Evolutionary conservation across 1,140 invertebrate species (phyloP).

Genomic region (Trichomalopsis sarcophagae): DNA sequence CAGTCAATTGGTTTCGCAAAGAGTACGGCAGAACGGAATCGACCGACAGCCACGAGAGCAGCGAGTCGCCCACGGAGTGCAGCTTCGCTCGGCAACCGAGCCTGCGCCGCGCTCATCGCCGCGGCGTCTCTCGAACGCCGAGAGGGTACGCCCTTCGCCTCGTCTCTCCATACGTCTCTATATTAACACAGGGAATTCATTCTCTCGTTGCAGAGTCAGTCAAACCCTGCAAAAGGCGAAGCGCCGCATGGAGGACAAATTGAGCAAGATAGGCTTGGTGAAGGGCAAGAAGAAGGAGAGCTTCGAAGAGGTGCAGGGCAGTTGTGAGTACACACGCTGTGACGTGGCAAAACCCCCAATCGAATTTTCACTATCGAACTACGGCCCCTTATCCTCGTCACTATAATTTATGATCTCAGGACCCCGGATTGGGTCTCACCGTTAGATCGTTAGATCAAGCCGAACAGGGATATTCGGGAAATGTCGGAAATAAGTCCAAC

Average conservation of each 20-base stretch:
- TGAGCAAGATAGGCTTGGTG: slow-evolving; percentile 84
- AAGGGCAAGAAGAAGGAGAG: slow-evolving; percentile 90
- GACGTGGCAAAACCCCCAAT: too few relatives aligned
- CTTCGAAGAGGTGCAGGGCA: slow-evolving; percentile 87
- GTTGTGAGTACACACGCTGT: too few relatives aligned
- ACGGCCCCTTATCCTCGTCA: too few relatives aligned
- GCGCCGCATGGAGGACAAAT: slow-evolving; percentile 88
- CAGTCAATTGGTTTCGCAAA: slow-evolving; percentile 81
- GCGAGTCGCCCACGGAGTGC: slow-evolving; percentile 78
- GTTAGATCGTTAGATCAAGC: too few relatives aligned
- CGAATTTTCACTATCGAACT: too few relatives aligned
- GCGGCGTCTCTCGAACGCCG: slow-evolving; percentile 60
- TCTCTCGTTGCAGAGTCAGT: slow-evolving; percentile 71
- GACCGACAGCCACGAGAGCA: slow-evolving; percentile 76
- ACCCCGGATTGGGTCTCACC: too few relatives aligned
- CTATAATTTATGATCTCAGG: too few relatives aligned
- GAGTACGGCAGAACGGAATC: slow-evolving; percentile 76
- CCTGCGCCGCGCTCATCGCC: slow-evolving; percentile 65
- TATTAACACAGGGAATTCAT: too few relatives aligned
- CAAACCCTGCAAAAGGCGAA: slow-evolving; percentile 86
- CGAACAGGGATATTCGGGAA: too few relatives aligned
- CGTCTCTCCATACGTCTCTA: too few relatives aligned
- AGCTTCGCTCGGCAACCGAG: slow-evolving; percentile 74
- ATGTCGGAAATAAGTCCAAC: too few relatives aligned
- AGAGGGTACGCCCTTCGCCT: slow-evolving; percentile 58